Evolutionary conservation across 2,888 invertebrate species (phyloP), one percentile per base, ranked within the genome.

Genomic region (Amphimallon solstitiale): DNA sequence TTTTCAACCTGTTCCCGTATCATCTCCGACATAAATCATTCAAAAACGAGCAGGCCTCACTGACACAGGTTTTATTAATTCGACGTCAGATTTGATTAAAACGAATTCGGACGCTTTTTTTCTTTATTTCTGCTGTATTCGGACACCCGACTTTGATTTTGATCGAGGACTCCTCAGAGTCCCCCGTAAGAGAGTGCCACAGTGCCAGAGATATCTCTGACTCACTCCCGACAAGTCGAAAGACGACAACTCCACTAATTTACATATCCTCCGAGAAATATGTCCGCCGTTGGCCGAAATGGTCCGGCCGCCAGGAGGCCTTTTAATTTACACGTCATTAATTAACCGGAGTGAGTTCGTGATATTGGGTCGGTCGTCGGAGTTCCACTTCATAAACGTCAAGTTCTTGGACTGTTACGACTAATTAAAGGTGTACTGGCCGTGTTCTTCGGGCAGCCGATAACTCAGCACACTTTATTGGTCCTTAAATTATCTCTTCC

Each of bases 251-350:
- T 54, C 79, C 79, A 79, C 80, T 80, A 78, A 81, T 81, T 81
- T 81, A 79, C 81, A 81, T 81, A 81, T 80, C 79, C 79, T 77
- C 76, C 71, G 78, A 79, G 79, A 79, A 80, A 81, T 80, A 80
- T 80, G 77, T 79, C 77, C 76, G 5, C 9, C 29, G 29, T 7
- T n/a, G 29, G 7, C 29, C 6, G 29, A 29, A 29, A 29, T 29
- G 29, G n/a, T n/a, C 29, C 29, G 29, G 29, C 29, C 29, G 29
- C 29, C 29, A 29, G 29, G 29, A 29, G 29, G 79, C 77, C 80
- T 79, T 80, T 81, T 81, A 81, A 81, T 81, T 81, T 81, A 81
- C 81, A 81, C 81, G 74, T 80, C 75, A 75, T 77, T 75, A 76
- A 75, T 75, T 75, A 74, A 71, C 56, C 12, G 29, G 34, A 19